Percentiles rank a stretch among this genome's conserved stretches.
Evolutionary conservation across 2,888 invertebrate species (phyloP).

Genomic region (Argynnis bischoffii): DNA sequence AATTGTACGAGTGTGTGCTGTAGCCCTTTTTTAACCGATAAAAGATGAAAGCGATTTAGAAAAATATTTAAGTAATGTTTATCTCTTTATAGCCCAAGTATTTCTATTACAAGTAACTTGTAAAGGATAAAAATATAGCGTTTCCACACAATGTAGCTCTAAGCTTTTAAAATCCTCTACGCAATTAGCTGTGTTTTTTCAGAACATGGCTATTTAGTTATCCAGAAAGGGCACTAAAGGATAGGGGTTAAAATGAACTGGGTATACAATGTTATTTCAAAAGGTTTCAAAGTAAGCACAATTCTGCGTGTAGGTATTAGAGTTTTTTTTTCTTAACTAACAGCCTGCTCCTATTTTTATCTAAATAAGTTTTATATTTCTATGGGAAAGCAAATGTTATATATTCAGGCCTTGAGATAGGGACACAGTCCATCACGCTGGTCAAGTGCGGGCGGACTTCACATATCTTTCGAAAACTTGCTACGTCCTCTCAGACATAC

Average conservation of each 20-base stretch:
- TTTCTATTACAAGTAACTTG: slow-evolving; percentile 1
- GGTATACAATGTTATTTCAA: too few species aligned
- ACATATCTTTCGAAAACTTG: too few species aligned
- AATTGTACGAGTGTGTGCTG: too few species aligned
- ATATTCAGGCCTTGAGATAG: too few species aligned
- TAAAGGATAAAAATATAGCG: slow-evolving; percentile 1
- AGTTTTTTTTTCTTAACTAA: too few species aligned
- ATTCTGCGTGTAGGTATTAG: background rate
- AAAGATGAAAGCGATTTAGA: slow-evolving; percentile 3
- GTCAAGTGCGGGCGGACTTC: too few species aligned
- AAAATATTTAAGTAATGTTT: slow-evolving; percentile 8
- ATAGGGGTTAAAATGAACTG: background rate
- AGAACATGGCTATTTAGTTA: slow-evolving; percentile 1
- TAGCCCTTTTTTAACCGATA: background rate
- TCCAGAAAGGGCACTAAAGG: background rate
- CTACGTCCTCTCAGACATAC: too few species aligned
- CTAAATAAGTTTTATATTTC: too few species aligned
- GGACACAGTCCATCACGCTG: too few species aligned
- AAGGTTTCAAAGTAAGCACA: too few species aligned
- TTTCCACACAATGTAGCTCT: background rate
- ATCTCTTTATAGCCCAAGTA: background rate
- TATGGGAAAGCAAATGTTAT: too few species aligned
- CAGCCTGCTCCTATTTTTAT: too few species aligned
- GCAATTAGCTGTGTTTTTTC: slow-evolving; percentile 6
- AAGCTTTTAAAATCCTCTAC: background rate